These are phyloP conservation scores for Timema podura DNA, from an alignment of 2,888 invertebrate species.

Conservation along the genomic window DNA sequence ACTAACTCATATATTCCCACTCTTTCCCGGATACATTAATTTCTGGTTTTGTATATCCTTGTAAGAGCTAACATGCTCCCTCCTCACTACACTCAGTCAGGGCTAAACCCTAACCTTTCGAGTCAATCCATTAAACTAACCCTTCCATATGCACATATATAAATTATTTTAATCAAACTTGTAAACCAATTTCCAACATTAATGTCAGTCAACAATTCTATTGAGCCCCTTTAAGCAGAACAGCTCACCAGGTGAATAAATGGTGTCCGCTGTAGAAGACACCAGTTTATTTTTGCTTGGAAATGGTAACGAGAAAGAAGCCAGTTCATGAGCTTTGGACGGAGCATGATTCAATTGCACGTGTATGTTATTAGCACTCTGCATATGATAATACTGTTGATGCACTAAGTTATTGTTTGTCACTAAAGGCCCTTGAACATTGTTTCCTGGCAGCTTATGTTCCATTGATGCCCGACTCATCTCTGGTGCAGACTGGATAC, in stretches of 20 bases:
- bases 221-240: neutral
- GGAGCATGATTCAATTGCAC: slow-evolving; percentile 11
- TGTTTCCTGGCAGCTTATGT: neutral
- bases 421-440: neutral
- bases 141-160: too few species aligned
- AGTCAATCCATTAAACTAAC: neutral
- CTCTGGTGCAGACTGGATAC: slow-evolving; percentile 68
- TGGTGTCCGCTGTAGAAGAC: neutral
- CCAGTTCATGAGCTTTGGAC: slow-evolving; percentile 20
- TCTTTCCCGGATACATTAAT: too few species aligned
- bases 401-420: too few species aligned
- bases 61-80: too few species aligned
- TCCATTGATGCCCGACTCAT: slow-evolving; percentile 36
- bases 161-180: too few species aligned
- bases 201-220: neutral
- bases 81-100: neutral
- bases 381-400: too few species aligned
- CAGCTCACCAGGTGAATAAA: slow-evolving; percentile 3
- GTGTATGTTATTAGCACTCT: neutral
- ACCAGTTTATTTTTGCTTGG: slow-evolving; percentile 19
- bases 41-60: too few species aligned
- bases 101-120: neutral
- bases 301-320: slow-evolving; percentile 25
- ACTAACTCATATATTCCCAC: too few species aligned
- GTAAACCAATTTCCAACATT: too few species aligned